A percentile compares a stretch with the other conserved stretches of the same genome.
Evolutionary conservation across 1,140 invertebrate genomes (phyloP).

Genomic region (Subanguina moxae): DNA sequence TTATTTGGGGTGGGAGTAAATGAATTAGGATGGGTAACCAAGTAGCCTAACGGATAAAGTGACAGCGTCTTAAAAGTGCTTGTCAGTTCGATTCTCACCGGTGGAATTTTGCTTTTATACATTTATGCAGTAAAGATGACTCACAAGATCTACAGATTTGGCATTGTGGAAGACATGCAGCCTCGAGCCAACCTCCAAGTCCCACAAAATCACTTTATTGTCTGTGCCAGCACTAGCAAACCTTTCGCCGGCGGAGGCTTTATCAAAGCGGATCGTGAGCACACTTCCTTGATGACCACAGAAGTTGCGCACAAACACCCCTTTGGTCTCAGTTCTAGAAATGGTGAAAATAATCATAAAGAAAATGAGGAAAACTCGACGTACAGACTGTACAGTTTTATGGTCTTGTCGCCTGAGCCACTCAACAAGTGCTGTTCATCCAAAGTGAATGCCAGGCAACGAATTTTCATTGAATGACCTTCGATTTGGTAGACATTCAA

Average conservation of each 20-base stretch:
- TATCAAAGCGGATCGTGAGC: conserved; percentile 3
- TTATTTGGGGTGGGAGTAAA: too few relatives aligned
- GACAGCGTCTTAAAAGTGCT: too few relatives aligned
- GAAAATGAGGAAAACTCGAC: not conserved
- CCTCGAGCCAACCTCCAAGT: not conserved
- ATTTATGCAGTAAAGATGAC: not conserved
- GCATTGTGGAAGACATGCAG: conserved; percentile 5
- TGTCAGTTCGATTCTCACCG: too few relatives aligned
- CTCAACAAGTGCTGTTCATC: conserved; percentile 4
- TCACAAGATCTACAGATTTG: not conserved
- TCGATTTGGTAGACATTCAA: conserved; percentile 3
- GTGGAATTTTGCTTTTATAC: too few relatives aligned
- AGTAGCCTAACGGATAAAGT: too few relatives aligned
- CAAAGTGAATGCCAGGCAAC: not conserved
- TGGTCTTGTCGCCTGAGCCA: conserved; percentile 7
- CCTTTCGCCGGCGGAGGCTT: not conserved
- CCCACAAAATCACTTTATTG: conserved; percentile 4
- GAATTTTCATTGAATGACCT: conserved; percentile 15
- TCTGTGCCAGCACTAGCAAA: conserved; percentile 7
- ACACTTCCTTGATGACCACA: conserved; percentile 8
- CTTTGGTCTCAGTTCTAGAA: conserved; percentile 6
- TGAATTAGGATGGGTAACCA: too few relatives aligned
- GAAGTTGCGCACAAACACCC: conserved; percentile 4
- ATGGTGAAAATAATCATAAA: not conserved
- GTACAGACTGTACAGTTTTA: conserved; percentile 4